These are phyloP conservation scores for Arctocebus calabarensis DNA, from an alignment of 2,797 vertebrate genomes.

Conservation along the genomic window DNA sequence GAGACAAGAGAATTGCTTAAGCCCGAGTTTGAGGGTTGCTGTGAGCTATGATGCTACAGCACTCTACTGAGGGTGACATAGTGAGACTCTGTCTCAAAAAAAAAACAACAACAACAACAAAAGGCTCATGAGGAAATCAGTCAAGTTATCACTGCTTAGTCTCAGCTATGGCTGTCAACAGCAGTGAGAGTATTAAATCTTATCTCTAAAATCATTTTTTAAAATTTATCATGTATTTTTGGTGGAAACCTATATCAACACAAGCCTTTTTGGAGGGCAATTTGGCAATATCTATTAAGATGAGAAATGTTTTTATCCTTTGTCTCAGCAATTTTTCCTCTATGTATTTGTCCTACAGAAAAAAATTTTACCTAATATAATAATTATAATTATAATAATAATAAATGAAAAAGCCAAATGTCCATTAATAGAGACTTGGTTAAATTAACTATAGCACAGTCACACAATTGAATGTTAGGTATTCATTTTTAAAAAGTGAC, in stretches of 20 bases:
- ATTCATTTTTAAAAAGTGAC: neutral
- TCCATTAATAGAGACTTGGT: neutral
- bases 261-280: neutral
- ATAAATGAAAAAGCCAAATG: neutral
- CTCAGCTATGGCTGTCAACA: neutral
- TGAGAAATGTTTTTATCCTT: neutral
- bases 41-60: too few species aligned
- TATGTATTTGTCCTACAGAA: neutral
- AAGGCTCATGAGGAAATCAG: neutral
- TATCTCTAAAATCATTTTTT: neutral
- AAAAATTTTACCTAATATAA: neutral
- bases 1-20: too few species aligned
- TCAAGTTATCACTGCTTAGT: neutral
- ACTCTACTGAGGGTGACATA: too few species aligned
- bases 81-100: too few species aligned
- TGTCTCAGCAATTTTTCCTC: neutral
- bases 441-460: neutral
- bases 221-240: neutral
- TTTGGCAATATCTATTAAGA: neutral
- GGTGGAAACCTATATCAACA: neutral
- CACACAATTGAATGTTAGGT: neutral
- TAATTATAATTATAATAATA: neutral
- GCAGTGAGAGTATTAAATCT: neutral
- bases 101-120: neutral
- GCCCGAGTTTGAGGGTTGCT: too few species aligned